phyloP scores from a whole-genome alignment of 2,797 vertebrate species.

The Corythornis leucogaster region DNA sequence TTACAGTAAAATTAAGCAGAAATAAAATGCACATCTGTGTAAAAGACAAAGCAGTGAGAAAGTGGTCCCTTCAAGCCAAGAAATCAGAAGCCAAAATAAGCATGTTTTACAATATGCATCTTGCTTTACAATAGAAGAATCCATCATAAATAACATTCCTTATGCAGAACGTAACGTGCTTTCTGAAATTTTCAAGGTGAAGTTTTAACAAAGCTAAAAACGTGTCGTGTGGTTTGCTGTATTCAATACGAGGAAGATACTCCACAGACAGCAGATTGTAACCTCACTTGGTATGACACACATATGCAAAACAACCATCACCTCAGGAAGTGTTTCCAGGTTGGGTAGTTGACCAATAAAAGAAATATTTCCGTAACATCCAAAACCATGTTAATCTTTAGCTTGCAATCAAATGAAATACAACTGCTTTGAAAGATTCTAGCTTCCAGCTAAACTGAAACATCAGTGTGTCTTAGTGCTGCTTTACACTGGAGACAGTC shows the following conservation, averaged over 20 bases:
- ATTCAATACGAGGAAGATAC: background rate
- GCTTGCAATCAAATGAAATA: constrained; percentile 19
- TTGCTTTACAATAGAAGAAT: background rate
- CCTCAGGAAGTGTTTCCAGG: background rate
- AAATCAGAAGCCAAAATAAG: background rate
- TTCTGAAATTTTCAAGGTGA: background rate
- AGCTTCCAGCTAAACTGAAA: constrained; percentile 8
- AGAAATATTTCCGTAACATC: background rate
- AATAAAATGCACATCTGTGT: background rate
- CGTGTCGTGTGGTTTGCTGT: background rate
- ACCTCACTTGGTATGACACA: background rate
- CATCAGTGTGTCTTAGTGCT: background rate
- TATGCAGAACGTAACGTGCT: background rate
- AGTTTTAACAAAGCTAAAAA: background rate
- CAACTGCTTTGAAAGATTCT: background rate
- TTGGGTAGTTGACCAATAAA: background rate
- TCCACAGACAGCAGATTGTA: background rate
- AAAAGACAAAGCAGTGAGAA: background rate
- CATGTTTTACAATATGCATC: background rate
- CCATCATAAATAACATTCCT: background rate
- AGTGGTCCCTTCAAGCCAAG: background rate
- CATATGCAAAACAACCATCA: background rate
- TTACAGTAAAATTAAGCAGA: background rate
- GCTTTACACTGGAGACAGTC: background rate
- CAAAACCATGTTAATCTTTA: background rate